Conservation (phyloP, 2,888 invertebrate genomes). For the Heteropelma amictum region DNA sequence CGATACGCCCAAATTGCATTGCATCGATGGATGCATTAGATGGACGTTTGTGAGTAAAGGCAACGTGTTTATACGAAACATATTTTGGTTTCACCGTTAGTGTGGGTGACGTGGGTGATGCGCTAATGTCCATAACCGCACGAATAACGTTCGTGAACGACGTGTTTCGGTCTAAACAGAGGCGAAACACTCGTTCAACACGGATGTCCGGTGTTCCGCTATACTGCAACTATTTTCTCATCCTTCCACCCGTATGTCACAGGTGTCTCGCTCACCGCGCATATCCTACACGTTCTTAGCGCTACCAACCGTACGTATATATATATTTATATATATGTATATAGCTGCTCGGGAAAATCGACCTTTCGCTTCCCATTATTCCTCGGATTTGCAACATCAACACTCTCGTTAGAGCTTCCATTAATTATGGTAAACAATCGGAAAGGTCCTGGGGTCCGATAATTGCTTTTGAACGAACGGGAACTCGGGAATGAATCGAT, state of each 20-base stretch:
- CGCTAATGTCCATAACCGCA: slow-evolving; percentile 18
- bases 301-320: background rate
- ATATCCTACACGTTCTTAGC: slow-evolving; percentile 14
- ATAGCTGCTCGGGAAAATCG: too few species aligned
- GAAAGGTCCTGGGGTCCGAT: background rate
- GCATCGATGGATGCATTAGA: background rate
- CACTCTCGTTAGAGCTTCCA: too few species aligned
- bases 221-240: slow-evolving; percentile 59
- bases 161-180: slow-evolving; percentile 30
- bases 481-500: background rate
- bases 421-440: background rate
- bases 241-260: slow-evolving; percentile 45
- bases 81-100: background rate
- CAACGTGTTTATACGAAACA: slow-evolving; percentile 5
- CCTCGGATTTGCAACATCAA: too few species aligned
- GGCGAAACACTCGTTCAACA: slow-evolving; percentile 61
- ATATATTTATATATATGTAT: background rate
- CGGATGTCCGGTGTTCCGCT: slow-evolving; percentile 76
- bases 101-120: background rate
- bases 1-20: background rate
- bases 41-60: slow-evolving; percentile 42
- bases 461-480: background rate
- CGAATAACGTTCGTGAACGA: background rate
- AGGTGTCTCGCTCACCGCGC: slow-evolving; percentile 27
- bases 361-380: too few species aligned